Percentiles rank a stretch among this genome's conserved stretches.
Evolutionary conservation across 2,888 invertebrate species (phyloP).

Genomic region (Eupithecia subfuscata): DNA sequence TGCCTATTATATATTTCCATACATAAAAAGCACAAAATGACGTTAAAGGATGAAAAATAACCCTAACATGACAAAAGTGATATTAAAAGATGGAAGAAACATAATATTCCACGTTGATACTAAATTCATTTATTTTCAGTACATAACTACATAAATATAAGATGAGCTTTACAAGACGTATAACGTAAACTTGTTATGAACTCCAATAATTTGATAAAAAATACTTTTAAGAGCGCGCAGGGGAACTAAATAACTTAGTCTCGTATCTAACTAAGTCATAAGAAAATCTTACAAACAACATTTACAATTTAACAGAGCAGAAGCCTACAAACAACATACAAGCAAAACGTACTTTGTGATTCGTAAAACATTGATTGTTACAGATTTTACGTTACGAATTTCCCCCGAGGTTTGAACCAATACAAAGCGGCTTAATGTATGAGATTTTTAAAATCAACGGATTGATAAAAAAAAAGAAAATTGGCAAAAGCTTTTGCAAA

Average conservation of each 20-base stretch:
- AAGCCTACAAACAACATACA: constrained; percentile 11
- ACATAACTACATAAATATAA: neutral
- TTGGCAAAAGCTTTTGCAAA: constrained; percentile 39
- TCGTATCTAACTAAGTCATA: neutral
- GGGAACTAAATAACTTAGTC: neutral
- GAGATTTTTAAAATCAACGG: constrained; percentile 34
- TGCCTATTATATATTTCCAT: neutral
- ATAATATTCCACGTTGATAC: neutral
- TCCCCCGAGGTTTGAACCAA: constrained; percentile 34
- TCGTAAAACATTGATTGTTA: constrained; percentile 36
- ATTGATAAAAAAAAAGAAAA: constrained; percentile 34
- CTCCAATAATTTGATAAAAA: constrained; percentile 4
- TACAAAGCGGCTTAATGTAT: constrained; percentile 34
- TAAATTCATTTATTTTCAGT: neutral
- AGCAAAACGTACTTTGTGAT: constrained; percentile 22
- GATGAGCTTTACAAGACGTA: neutral
- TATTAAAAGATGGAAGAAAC: neutral
- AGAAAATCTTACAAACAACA: neutral
- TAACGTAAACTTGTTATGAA: constrained; percentile 4
- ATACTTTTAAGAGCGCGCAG: neutral
- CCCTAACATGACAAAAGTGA: neutral
- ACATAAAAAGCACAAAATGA: neutral
- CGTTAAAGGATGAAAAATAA: neutral
- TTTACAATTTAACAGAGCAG: neutral
- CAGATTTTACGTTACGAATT: constrained; percentile 37